phyloP scores from a whole-genome alignment of 2,113 vertebrate genomes.

The Silurus meridionalis region DNA sequence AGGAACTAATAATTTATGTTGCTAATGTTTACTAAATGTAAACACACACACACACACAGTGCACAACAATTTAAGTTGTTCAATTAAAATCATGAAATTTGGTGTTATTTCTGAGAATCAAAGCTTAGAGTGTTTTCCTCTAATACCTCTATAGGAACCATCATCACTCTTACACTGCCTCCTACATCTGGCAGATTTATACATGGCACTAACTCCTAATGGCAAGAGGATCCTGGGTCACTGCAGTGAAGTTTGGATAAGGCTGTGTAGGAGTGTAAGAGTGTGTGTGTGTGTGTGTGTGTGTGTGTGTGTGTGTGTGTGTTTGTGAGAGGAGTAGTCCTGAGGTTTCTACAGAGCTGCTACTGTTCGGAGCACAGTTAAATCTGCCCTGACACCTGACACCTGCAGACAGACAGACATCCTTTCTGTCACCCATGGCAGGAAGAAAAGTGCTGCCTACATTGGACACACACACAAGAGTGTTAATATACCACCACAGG shows the following conservation, averaged over 20 bases:
- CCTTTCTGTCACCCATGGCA: constrained; percentile 75
- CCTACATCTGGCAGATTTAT: constrained; percentile 19
- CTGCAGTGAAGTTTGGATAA: constrained; percentile 24
- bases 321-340: constrained; percentile 32
- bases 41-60: too few relatives aligned
- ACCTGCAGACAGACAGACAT: constrained; percentile 64
- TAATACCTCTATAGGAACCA: not conserved
- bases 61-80: not conserved
- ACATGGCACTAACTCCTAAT: constrained; percentile 34
- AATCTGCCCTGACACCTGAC: constrained; percentile 57
- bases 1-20: not conserved
- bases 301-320: constrained; percentile 20
- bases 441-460: constrained; percentile 67
- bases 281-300: constrained; percentile 7
- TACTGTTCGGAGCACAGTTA: constrained; percentile 45
- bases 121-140: not conserved
- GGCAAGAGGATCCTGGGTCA: constrained; percentile 27
- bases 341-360: constrained; percentile 26
- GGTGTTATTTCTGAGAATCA: not conserved
- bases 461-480: constrained; percentile 69
- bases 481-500: constrained; percentile 68
- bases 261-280: not conserved
- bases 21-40: not conserved
- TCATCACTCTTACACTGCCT: constrained; percentile 9
- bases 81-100: not conserved